Conservation (phyloP, 2,888 invertebrate species). For the Tetragonisca angustula region DNA sequence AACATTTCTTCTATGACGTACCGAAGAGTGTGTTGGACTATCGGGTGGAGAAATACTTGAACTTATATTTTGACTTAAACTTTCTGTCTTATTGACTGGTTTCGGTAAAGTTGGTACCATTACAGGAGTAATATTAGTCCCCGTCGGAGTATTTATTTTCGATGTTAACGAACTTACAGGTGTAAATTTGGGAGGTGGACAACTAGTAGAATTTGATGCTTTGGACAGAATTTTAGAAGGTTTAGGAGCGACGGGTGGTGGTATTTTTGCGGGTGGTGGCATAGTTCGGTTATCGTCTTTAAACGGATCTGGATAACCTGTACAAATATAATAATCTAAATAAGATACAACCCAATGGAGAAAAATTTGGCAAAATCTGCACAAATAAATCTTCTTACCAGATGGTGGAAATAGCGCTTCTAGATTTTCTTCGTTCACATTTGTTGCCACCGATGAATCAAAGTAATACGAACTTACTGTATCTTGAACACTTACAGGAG, state of each 20-base stretch:
- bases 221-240: constrained; percentile 77
- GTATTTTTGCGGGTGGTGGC: constrained; percentile 80
- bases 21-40: constrained; percentile 80
- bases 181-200: constrained; percentile 79
- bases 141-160: constrained; percentile 73
- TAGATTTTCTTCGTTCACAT: constrained; percentile 83
- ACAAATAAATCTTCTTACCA: constrained; percentile 73
- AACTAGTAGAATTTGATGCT: constrained; percentile 75
- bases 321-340: constrained; percentile 19
- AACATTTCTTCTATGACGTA: constrained; percentile 91
- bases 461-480: constrained; percentile 77
- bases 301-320: constrained; percentile 89
- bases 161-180: constrained; percentile 69
- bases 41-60: constrained; percentile 81
- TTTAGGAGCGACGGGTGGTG: constrained; percentile 81
- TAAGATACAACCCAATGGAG: not conserved
- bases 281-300: constrained; percentile 85
- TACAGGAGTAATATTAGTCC: constrained; percentile 67
- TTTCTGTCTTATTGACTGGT: constrained; percentile 80
- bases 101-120: constrained; percentile 77
- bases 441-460: constrained; percentile 72
- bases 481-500: constrained; percentile 81
- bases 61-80: constrained; percentile 82
- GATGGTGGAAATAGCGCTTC: constrained; percentile 88
- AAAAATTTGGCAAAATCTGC: too few relatives aligned